Evolutionary conservation across 2,797 vertebrate species (phyloP), one percentile per base, ranked within the genome.

Genomic region (Pogoniulus pusillus): DNA sequence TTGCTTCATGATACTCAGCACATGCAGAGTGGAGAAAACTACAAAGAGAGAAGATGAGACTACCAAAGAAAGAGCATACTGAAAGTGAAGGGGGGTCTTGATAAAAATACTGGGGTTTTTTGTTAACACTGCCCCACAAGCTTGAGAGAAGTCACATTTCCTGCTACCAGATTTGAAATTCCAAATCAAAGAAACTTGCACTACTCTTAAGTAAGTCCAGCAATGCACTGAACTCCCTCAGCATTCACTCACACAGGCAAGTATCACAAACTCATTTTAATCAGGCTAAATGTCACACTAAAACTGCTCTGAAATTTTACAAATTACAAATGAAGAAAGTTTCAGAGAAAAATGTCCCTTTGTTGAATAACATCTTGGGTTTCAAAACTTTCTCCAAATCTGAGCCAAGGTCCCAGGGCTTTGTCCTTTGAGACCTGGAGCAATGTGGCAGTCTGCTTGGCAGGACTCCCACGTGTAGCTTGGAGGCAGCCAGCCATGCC

Each of bases 351-450:
- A 90, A 85, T 22, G 32, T 22, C 72, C 9, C 2, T 75, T 91
- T 59, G 16, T 87, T 78, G 73, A 78, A 87, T 34, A 82, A 72
- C 47, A 83, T 94, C 59, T 75, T 92, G 85, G 34, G 76, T 94
- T 96, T 94, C 89, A 90, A 89, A 94, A 95, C 90, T 93, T 94
- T 94, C 92, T 90, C 93, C 89, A 91, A 27, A 89, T 70, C 30
- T 27, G 32, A 93, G 95, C 82, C 81, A 93, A 85, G 80, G 89
- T 93, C 92, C 91, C 84, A 82, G 75, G 89, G 85, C 82, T 87
- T 43, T 59, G 47, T 93, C 94, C 87, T 89, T 41, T 12, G 87
- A 80, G 87, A 75, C 34, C 1, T 0, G 82, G 69, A 95, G 92
- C 85, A 66, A 34, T 94, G 93, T 95, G 95, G 89, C 92, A 91